Evolutionary conservation across 2,888 invertebrate genomes (phyloP).

Genomic region (Drosophila dives): DNA sequence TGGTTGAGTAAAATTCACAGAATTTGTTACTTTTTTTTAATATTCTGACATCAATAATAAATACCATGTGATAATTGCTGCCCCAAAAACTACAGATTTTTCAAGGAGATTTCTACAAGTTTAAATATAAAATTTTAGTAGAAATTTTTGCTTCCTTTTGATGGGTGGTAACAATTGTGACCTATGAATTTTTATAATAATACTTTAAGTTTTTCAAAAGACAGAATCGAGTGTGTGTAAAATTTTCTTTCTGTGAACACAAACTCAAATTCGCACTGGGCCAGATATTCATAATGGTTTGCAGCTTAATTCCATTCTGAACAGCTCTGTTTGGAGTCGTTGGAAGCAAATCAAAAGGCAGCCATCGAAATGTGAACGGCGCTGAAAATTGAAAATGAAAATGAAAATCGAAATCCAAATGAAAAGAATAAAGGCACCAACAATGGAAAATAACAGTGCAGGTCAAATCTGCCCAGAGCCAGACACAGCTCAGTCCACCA

Average conservation of each 20-base stretch:
- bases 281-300: slow-evolving; percentile 3
- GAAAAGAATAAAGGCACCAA: slow-evolving; percentile 34
- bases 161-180: neutral
- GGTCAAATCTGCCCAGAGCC: slow-evolving; percentile 16
- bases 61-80: neutral
- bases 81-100: neutral
- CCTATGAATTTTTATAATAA: neutral
- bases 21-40: neutral
- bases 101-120: neutral
- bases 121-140: neutral
- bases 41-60: neutral
- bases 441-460: slow-evolving; percentile 12
- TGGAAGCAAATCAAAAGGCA: slow-evolving; percentile 56
- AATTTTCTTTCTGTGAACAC: neutral
- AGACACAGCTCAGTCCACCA: slow-evolving; percentile 11
- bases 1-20: neutral
- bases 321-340: neutral
- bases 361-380: slow-evolving; percentile 54
- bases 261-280: neutral
- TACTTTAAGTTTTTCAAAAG: neutral
- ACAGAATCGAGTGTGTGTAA: neutral
- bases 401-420: slow-evolving; percentile 43
- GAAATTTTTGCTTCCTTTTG: neutral
- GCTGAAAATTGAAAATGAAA: slow-evolving; percentile 28
- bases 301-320: slow-evolving; percentile 22